Evolutionary conservation across 1,140 invertebrate species (phyloP).

Genomic region (Palaemon carinicauda): DNA sequence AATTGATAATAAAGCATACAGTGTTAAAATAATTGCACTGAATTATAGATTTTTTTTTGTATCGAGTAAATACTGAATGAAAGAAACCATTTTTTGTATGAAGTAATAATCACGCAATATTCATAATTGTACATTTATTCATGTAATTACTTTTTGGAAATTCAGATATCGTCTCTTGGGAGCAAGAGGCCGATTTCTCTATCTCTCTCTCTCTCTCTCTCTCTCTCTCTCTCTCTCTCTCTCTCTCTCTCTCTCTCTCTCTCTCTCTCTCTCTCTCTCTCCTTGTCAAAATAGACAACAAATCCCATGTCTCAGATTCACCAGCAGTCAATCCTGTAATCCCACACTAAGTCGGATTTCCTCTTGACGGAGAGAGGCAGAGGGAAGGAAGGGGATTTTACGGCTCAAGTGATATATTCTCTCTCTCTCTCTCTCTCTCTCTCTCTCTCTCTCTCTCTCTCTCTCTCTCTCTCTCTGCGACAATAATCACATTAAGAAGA

Average conservation of each 20-base stretch:
- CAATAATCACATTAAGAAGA: too few species aligned
- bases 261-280: not conserved
- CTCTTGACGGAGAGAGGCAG: not conserved
- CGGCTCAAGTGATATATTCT: not conserved
- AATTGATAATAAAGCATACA: too few species aligned
- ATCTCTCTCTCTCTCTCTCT: not conserved
- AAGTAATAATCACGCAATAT: too few species aligned
- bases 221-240: not conserved
- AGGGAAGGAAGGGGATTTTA: not conserved
- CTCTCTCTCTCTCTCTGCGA: conserved; percentile 14
- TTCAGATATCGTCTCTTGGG: too few species aligned
- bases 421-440: not conserved
- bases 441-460: not conserved
- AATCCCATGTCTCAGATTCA: not conserved
- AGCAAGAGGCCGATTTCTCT: too few species aligned
- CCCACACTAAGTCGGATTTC: conserved; percentile 1
- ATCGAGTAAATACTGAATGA: too few species aligned
- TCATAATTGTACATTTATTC: too few species aligned
- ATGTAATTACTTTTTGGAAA: too few species aligned
- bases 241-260: not conserved
- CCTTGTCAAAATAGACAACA: not conserved
- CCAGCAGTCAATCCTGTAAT: conserved; percentile 10
- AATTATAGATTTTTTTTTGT: too few species aligned
- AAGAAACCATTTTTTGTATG: too few species aligned
- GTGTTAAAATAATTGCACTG: too few species aligned